Percentiles rank a stretch among this genome's conserved stretches.
These are phyloP conservation scores for Eriocheir sinensis DNA, from an alignment of 1,140 invertebrate genomes.

Conservation along the genomic window DNA sequence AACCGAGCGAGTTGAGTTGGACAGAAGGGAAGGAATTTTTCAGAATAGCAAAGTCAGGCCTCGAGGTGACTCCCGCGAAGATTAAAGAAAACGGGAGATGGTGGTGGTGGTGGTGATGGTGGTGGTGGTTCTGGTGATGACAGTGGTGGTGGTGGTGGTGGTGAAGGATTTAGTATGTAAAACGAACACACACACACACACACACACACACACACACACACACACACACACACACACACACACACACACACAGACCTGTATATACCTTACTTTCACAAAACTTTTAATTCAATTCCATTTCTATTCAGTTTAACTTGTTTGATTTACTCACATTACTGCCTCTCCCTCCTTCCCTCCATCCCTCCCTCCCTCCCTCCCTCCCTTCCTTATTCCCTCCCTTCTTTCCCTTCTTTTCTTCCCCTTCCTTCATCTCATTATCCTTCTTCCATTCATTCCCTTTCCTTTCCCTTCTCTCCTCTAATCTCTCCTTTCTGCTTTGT, in stretches of 20 bases:
- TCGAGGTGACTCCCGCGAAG: neutral
- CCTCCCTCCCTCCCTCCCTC: neutral
- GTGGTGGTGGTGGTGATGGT: too few relatives aligned
- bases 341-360: constrained; percentile 6
- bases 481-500: neutral
- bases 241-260: constrained; percentile 22
- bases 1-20: neutral
- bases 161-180: neutral
- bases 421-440: neutral
- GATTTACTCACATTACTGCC: neutral
- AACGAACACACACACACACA: constrained; percentile 40
- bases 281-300: too few relatives aligned
- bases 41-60: constrained; percentile 3
- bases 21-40: too few relatives aligned
- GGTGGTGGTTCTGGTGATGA: too few relatives aligned
- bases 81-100: constrained; percentile 8
- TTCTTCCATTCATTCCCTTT: neutral
- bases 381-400: neutral
- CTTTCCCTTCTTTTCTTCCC: neutral
- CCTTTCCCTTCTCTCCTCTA: neutral
- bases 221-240: constrained; percentile 37
- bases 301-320: too few relatives aligned
- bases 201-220: constrained; percentile 52
- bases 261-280: too few relatives aligned
- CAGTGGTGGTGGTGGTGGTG: too few relatives aligned